phyloP scores from a whole-genome alignment of 2,888 invertebrate species.

The Cremastobaeus sp. region DNA sequence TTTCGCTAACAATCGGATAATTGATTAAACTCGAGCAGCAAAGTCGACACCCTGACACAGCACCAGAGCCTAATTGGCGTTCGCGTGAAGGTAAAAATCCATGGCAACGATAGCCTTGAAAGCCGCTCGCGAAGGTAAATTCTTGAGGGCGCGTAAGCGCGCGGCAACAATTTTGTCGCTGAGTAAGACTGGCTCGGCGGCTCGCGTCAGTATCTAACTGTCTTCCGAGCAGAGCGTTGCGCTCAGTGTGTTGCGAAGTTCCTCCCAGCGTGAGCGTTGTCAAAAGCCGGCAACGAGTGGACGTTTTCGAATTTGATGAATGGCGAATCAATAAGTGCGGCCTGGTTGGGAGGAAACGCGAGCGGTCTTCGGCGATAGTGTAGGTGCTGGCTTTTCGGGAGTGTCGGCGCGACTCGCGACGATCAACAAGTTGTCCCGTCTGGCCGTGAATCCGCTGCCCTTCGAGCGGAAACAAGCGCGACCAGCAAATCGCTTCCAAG shows the following conservation, averaged over 20 bases:
- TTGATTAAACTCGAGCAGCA: too few species aligned
- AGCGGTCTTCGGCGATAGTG: too few species aligned
- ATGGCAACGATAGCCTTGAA: constrained; percentile 25
- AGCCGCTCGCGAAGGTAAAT: constrained; percentile 32
- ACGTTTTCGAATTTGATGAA: background rate
- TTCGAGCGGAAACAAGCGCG: constrained; percentile 50
- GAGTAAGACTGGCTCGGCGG: constrained; percentile 38
- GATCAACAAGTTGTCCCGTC: constrained; percentile 27
- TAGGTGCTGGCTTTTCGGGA: background rate
- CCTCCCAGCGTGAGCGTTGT: constrained; percentile 18
- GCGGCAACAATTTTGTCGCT: constrained; percentile 48
- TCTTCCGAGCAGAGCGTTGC: constrained; percentile 51
- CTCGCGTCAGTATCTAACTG: constrained; percentile 53
- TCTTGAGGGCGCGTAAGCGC: constrained; percentile 50
- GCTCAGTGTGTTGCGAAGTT: constrained; percentile 12
- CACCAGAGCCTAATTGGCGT: constrained; percentile 13
- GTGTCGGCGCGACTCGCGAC: background rate
- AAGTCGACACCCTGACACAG: background rate
- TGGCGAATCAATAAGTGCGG: background rate
- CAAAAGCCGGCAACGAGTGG: too few species aligned
- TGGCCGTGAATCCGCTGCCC: constrained; percentile 17
- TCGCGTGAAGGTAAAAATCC: background rate
- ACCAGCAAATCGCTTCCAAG: constrained; percentile 30
- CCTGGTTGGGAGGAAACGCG: background rate
- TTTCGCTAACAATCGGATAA: too few species aligned